Conservation (phyloP, 2,113 vertebrate genomes). For the Eolophus roseicapilla region DNA sequence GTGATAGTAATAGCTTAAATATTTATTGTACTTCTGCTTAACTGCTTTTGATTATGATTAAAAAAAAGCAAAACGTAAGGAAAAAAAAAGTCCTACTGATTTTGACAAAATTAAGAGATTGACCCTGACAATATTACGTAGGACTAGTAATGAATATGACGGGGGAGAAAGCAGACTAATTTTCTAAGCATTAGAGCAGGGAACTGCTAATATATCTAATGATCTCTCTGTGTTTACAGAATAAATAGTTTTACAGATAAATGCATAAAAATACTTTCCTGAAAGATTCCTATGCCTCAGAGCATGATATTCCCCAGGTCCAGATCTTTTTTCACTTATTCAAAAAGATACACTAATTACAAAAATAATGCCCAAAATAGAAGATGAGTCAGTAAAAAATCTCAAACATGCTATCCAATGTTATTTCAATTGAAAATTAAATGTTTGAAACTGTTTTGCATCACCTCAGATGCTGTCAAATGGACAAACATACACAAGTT, state of each 20-base stretch:
- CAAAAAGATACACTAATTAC: neutral
- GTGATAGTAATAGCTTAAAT: neutral
- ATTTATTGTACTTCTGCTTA: neutral
- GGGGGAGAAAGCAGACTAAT: neutral
- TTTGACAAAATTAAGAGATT: neutral
- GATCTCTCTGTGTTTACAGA: neutral
- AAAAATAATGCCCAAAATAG: neutral
- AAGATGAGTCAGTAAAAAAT: neutral
- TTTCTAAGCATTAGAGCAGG: neutral
- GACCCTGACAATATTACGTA: neutral
- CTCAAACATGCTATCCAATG: neutral
- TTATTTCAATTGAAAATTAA: neutral
- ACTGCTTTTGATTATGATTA: neutral
- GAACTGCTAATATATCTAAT: neutral
- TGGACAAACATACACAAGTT: accelerated
- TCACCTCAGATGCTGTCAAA: neutral
- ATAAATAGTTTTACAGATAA: neutral
- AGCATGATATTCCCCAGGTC: neutral
- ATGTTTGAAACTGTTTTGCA: neutral
- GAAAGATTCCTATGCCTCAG: neutral
- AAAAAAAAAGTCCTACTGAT: neutral
- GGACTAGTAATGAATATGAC: neutral
- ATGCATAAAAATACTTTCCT: neutral
- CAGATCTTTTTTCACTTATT: neutral
- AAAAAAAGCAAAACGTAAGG: neutral